Evolutionary conservation across 2,797 vertebrate species (phyloP).

Genomic region (Channa striata): DNA sequence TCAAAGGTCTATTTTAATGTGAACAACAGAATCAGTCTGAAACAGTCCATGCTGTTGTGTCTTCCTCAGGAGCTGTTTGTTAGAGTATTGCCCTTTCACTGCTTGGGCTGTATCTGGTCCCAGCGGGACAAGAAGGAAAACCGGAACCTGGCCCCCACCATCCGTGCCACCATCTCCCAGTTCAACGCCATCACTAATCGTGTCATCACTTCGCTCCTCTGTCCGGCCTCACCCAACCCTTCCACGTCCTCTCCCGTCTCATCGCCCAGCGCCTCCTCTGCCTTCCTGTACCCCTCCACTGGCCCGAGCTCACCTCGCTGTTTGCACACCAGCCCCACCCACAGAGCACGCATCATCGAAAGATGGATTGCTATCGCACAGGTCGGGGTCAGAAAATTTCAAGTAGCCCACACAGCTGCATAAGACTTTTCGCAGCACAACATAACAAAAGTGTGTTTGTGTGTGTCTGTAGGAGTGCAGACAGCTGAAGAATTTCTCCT

Average conservation of each 20-base stretch:
- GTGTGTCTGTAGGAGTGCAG: slow-evolving; percentile 83
- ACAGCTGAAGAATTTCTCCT: slow-evolving; percentile 90
- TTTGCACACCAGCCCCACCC: slow-evolving; percentile 63
- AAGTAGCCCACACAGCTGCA: not conserved
- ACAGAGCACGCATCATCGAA: slow-evolving; percentile 87
- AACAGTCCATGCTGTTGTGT: rapidly evolving
- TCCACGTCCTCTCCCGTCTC: slow-evolving; percentile 60
- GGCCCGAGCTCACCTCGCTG: slow-evolving; percentile 61
- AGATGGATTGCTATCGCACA: slow-evolving; percentile 90
- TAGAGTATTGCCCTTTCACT: slow-evolving; percentile 87
- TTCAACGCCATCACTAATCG: slow-evolving; percentile 90
- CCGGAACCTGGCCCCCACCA: slow-evolving; percentile 79
- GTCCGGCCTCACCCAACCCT: slow-evolving; percentile 47
- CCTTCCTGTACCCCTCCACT: slow-evolving; percentile 57
- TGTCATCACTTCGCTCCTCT: slow-evolving; percentile 90
- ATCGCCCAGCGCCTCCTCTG: slow-evolving; percentile 41
- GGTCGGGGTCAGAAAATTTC: slow-evolving; percentile 70
- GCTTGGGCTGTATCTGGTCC: slow-evolving; percentile 92
- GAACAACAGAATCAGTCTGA: not conserved
- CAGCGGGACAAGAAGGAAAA: slow-evolving; percentile 91
- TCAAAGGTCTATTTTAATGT: not conserved
- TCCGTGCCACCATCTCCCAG: slow-evolving; percentile 92
- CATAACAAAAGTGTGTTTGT: not conserved
- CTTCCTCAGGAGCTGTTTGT: slow-evolving; percentile 87
- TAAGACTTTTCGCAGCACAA: rapidly evolving